Base-by-base conservation (phyloP, 2,797 vertebrate genomes). In the Sebastolobus alascanus region DNA sequence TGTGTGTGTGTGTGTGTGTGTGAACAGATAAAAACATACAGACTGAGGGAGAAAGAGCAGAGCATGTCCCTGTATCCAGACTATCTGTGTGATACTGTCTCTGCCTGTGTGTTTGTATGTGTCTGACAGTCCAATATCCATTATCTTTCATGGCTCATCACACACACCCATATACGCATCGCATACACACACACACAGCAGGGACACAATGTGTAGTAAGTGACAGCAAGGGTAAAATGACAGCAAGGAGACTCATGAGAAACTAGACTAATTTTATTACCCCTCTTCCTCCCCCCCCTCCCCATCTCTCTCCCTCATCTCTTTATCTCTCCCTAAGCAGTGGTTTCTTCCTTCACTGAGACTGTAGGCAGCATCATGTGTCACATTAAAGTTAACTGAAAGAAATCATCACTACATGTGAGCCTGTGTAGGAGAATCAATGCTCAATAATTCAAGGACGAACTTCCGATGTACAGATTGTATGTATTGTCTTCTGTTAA, bases 61-160 rank as follows among this genome's bases (percentile, higher is more conserved):
- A 80, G 66, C 46, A 9, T 55, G 86, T 87, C 84, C 87, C 90
- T 90, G 80, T 69, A 55, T 58, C 65, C 50, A 68, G 82, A 73
- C 84, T 71, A 3, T 79, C 46, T 31, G 8, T 87, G 77, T 90
- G 87, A 87, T 88, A 13, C 60, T 8, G 33, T n/a, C 46, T 20
- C 18, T 52, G 46, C 8, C 50, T 71, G 55, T 81, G 72, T 77
- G 75, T 84, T 75, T 91, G 72, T 78, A 25, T 80, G 67, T 74
- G 61, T 86, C 46, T 52, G 73, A 81, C 81, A 75, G 77, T 73
- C 74, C 78, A 76, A 85, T 79, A 80, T 80, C 73, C 80, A 87
- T 85, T 84, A 84, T 87, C 80, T 85, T 73, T 89, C 73, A 90
- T 77, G 84, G 82, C 76, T 86, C 82, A 85, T 89, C 82, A 77